Evolutionary conservation across 2,888 invertebrate genomes (phyloP).

Genomic region (Aquatica leii): DNA sequence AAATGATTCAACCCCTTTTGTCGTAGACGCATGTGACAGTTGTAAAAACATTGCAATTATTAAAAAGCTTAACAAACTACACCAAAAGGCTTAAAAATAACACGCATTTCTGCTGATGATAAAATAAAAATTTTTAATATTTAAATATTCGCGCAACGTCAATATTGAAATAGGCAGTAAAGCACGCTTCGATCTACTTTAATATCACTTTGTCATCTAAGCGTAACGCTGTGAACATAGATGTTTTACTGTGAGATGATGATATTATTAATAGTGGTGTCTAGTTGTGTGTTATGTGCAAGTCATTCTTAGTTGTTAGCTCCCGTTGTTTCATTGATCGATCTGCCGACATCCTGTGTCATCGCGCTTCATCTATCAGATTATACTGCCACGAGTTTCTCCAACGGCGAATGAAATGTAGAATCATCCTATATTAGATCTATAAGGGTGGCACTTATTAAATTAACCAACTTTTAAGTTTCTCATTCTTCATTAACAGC

Average conservation of each 20-base stretch:
- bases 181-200: conserved; percentile 37
- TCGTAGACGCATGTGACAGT: no score
- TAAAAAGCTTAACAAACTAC: no score
- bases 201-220: conserved; percentile 51
- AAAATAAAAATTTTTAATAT: no score
- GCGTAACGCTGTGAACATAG: conserved; percentile 56
- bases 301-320: conserved; percentile 60
- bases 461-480: no score
- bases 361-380: conserved; percentile 49
- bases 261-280: conserved; percentile 62
- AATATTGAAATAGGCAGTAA: conserved; percentile 22
- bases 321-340: conserved; percentile 59
- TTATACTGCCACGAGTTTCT: conserved; percentile 32
- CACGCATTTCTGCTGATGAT: no score
- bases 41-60: no score
- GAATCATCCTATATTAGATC: conserved; percentile 17
- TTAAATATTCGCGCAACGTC: no score
- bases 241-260: conserved; percentile 59
- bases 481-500: no score
- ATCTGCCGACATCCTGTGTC: conserved; percentile 59
- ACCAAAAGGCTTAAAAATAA: no score
- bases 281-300: conserved; percentile 59
- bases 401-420: conserved; percentile 29
- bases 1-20: no score
- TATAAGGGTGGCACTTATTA: no score